phyloP scores from a whole-genome alignment of 2,113 vertebrate species.

The Anser brachyrhynchus region DNA sequence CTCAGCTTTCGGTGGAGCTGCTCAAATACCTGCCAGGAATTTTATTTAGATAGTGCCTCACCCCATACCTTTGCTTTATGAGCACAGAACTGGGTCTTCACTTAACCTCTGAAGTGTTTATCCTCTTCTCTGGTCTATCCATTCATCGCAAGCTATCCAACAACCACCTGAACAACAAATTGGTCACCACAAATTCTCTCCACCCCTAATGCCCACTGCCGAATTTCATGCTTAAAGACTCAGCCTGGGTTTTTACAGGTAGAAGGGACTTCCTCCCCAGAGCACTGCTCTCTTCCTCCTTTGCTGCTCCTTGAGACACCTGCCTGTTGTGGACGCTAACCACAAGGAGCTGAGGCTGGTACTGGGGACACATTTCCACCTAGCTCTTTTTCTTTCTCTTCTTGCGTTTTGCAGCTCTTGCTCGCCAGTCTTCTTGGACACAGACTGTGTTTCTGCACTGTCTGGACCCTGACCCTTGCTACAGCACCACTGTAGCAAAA shows the following conservation, averaged over 20 bases:
- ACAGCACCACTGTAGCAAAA: not conserved
- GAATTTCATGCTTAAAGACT: not conserved
- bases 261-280: not conserved
- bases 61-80: not conserved
- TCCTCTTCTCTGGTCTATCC: not conserved
- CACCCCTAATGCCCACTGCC: not conserved
- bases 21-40: not conserved
- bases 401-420: not conserved
- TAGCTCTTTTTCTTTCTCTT: not conserved
- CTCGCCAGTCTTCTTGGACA: not conserved
- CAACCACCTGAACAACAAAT: not conserved
- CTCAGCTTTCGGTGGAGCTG: not conserved
- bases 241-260: not conserved
- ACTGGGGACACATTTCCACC: not conserved
- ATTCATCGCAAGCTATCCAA: not conserved
- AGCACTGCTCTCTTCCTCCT: not conserved
- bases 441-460: not conserved
- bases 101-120: not conserved
- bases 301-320: not conserved
- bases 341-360: not conserved
- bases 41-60: conserved; percentile 8
- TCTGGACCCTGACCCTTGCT: not conserved
- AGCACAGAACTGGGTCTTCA: not conserved
- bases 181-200: not conserved
- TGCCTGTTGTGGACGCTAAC: too few species aligned